These are phyloP conservation scores for Folsomia candida DNA, from an alignment of 2,888 invertebrate species.

Conservation along the genomic window DNA sequence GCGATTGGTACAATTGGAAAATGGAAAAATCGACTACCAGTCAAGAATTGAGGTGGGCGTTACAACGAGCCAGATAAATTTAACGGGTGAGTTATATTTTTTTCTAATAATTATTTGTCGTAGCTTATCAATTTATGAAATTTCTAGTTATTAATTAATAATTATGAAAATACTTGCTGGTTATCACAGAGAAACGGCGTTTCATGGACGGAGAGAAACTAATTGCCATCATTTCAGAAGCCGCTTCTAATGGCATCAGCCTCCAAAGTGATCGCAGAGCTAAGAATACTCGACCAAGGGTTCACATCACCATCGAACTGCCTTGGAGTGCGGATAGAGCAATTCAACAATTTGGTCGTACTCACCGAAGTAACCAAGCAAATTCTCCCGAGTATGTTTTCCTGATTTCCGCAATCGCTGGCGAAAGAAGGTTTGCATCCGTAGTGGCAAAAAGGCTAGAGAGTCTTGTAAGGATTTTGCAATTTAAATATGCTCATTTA, in stretches of 20 bases:
- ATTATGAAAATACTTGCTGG: no score
- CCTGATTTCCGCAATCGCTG: constrained; percentile 96
- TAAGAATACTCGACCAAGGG: constrained; percentile 86
- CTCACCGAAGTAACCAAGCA: constrained; percentile 95
- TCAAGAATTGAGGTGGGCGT: constrained; percentile 91
- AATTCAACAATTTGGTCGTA: constrained; percentile 97
- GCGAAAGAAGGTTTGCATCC: constrained; percentile 93
- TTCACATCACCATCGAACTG: constrained; percentile 96
- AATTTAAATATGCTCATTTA: not conserved
- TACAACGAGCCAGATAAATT: constrained; percentile 92
- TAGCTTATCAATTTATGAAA: no score
- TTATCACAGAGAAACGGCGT: constrained; percentile 64
- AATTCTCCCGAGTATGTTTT: constrained; percentile 99
- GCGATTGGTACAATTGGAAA: constrained; percentile 85
- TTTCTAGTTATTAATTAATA: no score
- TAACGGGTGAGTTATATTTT: constrained; percentile 75
- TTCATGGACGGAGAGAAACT: constrained; percentile 99
- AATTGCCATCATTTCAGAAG: constrained; percentile 98
- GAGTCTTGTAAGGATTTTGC: constrained; percentile 63
- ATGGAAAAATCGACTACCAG: constrained; percentile 90
- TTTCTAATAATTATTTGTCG: no score
- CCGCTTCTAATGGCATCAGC: constrained; percentile 96
- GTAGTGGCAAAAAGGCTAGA: constrained; percentile 95
- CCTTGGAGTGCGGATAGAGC: constrained; percentile 99
- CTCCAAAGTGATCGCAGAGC: constrained; percentile 93